phyloP scores from a whole-genome alignment of 2,113 vertebrate species.

The Elgaria multicarinata region DNA sequence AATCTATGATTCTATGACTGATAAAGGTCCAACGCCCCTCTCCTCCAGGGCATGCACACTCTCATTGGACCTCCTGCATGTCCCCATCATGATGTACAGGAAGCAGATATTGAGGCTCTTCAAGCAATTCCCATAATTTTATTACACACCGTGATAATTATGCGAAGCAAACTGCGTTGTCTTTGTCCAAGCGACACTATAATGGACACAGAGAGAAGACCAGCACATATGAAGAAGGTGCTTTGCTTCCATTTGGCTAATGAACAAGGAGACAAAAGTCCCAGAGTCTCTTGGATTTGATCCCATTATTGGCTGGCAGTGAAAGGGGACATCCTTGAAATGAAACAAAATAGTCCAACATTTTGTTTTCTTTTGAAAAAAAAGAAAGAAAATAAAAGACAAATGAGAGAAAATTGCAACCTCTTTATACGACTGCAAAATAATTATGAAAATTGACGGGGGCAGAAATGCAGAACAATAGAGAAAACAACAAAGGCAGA shows the following conservation, averaged over 20 bases:
- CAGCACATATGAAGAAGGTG: conserved; percentile 26
- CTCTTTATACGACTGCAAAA: conserved; percentile 38
- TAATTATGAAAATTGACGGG: conserved; percentile 56
- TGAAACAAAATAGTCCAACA: conserved; percentile 45
- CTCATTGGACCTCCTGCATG: too few species aligned
- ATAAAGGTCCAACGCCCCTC: too few species aligned
- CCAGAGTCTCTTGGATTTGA: conserved; percentile 31
- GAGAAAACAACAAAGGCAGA: background rate
- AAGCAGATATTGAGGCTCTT: conserved; percentile 20
- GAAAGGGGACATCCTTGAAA: conserved; percentile 63
- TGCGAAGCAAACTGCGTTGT: conserved; percentile 39
- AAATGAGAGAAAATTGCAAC: conserved; percentile 44
- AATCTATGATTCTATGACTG: too few species aligned
- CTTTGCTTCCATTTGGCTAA: conserved; percentile 55
- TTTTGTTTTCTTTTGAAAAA: background rate
- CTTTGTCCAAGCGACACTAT: conserved; percentile 49
- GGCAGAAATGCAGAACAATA: background rate
- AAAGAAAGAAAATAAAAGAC: conserved; percentile 23
- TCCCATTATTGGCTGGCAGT: conserved; percentile 46
- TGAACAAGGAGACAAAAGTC: conserved; percentile 45
- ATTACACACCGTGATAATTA: conserved; percentile 43
- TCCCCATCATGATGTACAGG: background rate
- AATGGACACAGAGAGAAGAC: conserved; percentile 16
- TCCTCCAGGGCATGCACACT: too few species aligned
- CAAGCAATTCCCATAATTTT: conserved; percentile 57